Conservation (phyloP, 2,113 vertebrate genomes). For the Paraplagusia blochii region DNA sequence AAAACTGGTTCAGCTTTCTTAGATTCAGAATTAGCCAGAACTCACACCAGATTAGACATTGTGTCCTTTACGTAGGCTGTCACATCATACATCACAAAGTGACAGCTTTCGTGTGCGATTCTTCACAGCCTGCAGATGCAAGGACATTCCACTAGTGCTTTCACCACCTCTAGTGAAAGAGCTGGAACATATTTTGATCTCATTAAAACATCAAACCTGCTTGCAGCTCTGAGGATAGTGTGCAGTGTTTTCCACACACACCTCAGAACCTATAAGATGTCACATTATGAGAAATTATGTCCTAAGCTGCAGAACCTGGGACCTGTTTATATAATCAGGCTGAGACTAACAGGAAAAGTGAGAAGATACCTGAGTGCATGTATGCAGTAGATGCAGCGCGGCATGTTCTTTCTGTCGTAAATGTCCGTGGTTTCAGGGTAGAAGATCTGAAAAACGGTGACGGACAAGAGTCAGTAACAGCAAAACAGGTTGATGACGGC, state of each 20-base stretch:
- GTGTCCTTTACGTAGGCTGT: no score
- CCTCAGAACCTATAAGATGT: background rate
- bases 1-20: no score
- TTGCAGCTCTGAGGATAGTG: background rate
- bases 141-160: no score
- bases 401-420: conserved; percentile 99
- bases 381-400: conserved; percentile 96
- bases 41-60: no score
- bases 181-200: background rate
- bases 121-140: no score
- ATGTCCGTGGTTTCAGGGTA: conserved; percentile 99
- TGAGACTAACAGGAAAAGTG: background rate
- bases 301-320: background rate
- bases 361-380: conserved; percentile 89
- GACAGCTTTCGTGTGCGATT: no score
- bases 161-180: no score
- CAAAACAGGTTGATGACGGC: background rate
- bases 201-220: background rate
- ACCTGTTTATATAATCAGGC: no score
- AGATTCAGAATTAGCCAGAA: no score
- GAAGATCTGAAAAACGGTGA: conserved; percentile 86
- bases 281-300: background rate
- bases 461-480: background rate
- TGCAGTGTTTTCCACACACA: background rate
- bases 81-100: no score